A percentile compares a stretch with the other conserved stretches of the same genome.
Evolutionary conservation across 2,113 vertebrate species (phyloP).

Genomic region (Ranitomeya imitator): DNA sequence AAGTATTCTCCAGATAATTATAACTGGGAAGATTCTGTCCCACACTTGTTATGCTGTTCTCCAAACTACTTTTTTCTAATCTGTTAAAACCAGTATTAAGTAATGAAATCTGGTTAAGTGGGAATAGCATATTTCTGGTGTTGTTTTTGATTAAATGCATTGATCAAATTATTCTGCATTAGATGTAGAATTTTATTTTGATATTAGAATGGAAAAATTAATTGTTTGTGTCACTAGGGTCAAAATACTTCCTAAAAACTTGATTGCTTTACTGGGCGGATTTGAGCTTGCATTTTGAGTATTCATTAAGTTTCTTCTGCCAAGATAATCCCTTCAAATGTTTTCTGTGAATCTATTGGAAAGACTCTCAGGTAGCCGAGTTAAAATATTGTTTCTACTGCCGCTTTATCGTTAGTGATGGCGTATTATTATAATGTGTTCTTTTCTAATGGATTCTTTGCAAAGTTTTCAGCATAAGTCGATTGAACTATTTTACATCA

Average conservation of each 20-base stretch:
- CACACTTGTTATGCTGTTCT: constrained; percentile 60
- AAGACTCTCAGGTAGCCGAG: constrained; percentile 68
- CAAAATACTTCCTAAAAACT: constrained; percentile 79
- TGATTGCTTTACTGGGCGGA: constrained; percentile 78
- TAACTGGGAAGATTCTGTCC: constrained; percentile 48
- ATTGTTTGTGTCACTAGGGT: constrained; percentile 79
- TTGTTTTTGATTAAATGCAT: constrained; percentile 74
- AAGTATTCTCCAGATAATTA: constrained; percentile 60
- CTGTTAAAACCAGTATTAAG: constrained; percentile 70
- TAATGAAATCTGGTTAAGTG: constrained; percentile 70
- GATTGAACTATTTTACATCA: neutral
- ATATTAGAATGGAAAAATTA: constrained; percentile 81
- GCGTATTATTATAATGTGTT: constrained; percentile 58
- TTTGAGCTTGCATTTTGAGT: constrained; percentile 88
- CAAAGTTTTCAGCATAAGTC: neutral
- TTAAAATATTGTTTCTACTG: constrained; percentile 66
- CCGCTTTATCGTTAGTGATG: constrained; percentile 57
- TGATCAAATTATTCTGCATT: constrained; percentile 76
- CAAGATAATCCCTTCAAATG: constrained; percentile 74
- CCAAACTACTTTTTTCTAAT: constrained; percentile 64
- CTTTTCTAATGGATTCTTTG: constrained; percentile 13
- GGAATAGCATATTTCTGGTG: constrained; percentile 66
- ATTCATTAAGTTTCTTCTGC: constrained; percentile 80
- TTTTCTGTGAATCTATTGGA: constrained; percentile 74
- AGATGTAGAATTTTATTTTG: constrained; percentile 83